Conservation (phyloP, 92 coral and sea anemone genomes). For the Micromussa lordhowensis region DNA sequence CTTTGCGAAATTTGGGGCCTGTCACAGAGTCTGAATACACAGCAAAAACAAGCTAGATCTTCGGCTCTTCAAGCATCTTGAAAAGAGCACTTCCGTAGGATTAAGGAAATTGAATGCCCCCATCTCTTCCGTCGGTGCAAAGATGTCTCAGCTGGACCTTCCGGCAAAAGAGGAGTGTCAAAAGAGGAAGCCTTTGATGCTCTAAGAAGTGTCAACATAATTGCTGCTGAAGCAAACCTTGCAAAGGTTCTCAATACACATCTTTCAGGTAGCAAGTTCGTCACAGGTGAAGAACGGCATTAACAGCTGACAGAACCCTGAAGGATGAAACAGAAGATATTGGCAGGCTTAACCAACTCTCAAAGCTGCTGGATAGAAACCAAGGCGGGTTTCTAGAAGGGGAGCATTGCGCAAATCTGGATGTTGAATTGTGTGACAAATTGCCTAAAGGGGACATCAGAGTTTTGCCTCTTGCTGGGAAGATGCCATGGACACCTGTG, state of each 20-base stretch:
- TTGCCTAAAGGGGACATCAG: constrained; percentile 17
- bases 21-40: constrained; percentile 48
- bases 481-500: constrained; percentile 20
- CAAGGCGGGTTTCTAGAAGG: constrained; percentile 25
- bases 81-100: constrained; percentile 4
- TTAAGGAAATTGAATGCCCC: constrained; percentile 30
- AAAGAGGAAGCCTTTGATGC: background rate
- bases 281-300: background rate
- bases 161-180: background rate
- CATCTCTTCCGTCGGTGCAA: constrained; percentile 45
- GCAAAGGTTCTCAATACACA: constrained; percentile 9
- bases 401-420: constrained; percentile 13
- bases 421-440: constrained; percentile 11
- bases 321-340: constrained; percentile 3
- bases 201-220: constrained; percentile 10
- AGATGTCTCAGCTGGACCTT: constrained; percentile 36
- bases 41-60: constrained; percentile 29
- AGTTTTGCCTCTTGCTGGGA: constrained; percentile 10
- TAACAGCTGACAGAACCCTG: constrained; percentile 8
- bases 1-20: constrained; percentile 65
- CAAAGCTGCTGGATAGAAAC: background rate
- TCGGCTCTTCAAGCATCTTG: constrained; percentile 40
- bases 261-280: constrained; percentile 3
- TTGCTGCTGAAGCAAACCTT: background rate
- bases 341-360: constrained; percentile 16